phyloP scores from a whole-genome alignment of 2,797 vertebrate species.

The Eidolon dupreanum region DNA sequence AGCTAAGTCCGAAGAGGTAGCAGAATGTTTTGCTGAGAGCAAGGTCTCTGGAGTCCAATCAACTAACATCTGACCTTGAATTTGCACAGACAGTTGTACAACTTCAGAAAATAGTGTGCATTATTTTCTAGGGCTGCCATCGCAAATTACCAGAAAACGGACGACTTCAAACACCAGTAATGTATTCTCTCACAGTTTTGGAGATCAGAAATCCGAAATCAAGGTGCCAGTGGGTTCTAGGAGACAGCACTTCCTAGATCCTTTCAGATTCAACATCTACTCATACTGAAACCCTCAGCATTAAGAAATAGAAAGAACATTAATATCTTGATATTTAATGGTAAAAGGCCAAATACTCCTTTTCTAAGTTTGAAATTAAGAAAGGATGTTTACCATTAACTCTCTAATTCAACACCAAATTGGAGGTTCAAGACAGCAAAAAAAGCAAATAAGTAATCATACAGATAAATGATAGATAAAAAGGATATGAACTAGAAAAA shows the following conservation, averaged over 20 bases:
- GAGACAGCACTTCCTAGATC: not conserved
- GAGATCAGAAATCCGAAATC: not conserved
- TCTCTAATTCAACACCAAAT: not conserved
- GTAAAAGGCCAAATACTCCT: not conserved
- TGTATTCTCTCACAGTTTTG: not conserved
- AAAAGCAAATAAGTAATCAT: not conserved
- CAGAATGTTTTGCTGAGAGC: accelerated
- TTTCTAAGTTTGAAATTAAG: not conserved
- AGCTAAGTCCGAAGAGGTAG: not conserved
- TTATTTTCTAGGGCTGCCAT: not conserved
- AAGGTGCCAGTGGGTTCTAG: too few species aligned
- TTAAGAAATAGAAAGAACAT: not conserved
- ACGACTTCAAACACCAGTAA: not conserved
- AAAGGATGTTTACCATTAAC: not conserved
- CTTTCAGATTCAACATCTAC: not conserved
- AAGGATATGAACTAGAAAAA: not conserved
- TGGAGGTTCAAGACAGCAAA: not conserved
- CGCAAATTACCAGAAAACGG: not conserved
- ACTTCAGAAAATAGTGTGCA: not conserved
- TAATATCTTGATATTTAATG: not conserved
- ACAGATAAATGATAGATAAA: not conserved
- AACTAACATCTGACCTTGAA: not conserved
- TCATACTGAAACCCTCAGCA: not conserved
- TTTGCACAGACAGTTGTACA: not conserved
- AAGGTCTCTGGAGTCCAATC: not conserved